These are phyloP conservation scores for Apus apus DNA, from an alignment of 2,113 vertebrate genomes.

Conservation along the genomic window DNA sequence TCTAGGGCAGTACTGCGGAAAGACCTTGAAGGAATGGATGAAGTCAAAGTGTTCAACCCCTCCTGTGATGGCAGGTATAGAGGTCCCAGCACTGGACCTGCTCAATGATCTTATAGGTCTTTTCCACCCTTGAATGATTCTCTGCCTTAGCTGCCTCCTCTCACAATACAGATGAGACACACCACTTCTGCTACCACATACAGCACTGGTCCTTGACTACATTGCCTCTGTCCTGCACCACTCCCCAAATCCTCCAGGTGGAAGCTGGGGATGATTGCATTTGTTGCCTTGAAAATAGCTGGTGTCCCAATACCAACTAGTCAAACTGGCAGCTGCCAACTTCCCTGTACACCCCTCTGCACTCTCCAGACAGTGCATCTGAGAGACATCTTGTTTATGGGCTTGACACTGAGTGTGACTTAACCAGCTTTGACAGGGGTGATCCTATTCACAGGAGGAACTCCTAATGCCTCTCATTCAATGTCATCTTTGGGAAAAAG, in stretches of 20 bases:
- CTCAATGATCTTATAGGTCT: not conserved
- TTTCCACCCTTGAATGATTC: not conserved
- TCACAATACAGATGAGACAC: not conserved
- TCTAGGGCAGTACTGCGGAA: not conserved
- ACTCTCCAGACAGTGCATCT: not conserved
- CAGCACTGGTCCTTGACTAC: not conserved
- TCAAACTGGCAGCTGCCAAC: not conserved
- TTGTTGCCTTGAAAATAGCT: not conserved
- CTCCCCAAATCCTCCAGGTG: not conserved
- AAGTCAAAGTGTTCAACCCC: not conserved
- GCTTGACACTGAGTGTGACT: conserved; percentile 34
- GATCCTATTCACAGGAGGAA: conserved; percentile 62
- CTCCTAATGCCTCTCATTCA: conserved; percentile 57
- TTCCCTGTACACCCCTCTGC: not conserved
- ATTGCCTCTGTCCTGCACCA: not conserved
- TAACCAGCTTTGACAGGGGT: conserved; percentile 60
- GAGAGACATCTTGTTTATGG: conserved; percentile 44
- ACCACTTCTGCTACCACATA: not conserved
- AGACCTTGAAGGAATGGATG: not conserved
- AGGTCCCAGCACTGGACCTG: not conserved
- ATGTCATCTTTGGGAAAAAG: conserved; percentile 53
- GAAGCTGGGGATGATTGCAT: not conserved
- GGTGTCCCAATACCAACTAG: not conserved
- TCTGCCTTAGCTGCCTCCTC: not conserved
- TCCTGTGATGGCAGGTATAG: not conserved